These are phyloP conservation scores for Mesopsocus fuscifrons DNA, from an alignment of 2,888 invertebrate species.

Conservation along the genomic window DNA sequence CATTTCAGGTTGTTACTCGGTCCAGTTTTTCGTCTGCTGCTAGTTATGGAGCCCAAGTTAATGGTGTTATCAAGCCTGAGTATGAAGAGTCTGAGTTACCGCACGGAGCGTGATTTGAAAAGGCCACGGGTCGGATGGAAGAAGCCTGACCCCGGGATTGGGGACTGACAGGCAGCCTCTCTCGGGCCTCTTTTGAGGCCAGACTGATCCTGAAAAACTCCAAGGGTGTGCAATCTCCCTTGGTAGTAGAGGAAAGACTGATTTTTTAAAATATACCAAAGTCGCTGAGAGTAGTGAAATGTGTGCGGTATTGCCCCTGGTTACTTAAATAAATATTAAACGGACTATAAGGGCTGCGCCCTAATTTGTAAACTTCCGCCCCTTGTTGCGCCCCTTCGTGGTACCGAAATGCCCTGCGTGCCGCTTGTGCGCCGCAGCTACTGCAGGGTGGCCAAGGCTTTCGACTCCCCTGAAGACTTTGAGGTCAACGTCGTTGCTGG, in stretches of 20 bases:
- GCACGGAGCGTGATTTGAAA: slow-evolving; percentile 17
- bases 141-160: slow-evolving; percentile 18
- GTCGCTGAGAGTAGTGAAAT: too few relatives aligned
- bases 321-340: too few relatives aligned
- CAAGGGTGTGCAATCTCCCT: too few relatives aligned
- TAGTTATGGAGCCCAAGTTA: neutral
- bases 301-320: too few relatives aligned
- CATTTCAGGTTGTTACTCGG: too few relatives aligned
- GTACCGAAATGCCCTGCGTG: neutral
- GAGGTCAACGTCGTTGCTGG: neutral
- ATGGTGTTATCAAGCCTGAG: neutral
- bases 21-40: too few relatives aligned
- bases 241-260: too few relatives aligned
- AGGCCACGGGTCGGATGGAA: slow-evolving; percentile 19
- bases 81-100: neutral
- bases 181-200: slow-evolving; percentile 14
- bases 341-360: too few relatives aligned
- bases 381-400: too few relatives aligned
- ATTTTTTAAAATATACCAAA: too few relatives aligned
- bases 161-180: slow-evolving; percentile 19
- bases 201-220: too few relatives aligned
- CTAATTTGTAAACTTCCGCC: too few relatives aligned
- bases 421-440: neutral
- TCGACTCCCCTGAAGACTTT: neutral
- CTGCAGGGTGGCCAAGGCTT: neutral